Evolutionary conservation across 1,140 invertebrate genomes (phyloP).

Genomic region (Paracyclopina nana): DNA sequence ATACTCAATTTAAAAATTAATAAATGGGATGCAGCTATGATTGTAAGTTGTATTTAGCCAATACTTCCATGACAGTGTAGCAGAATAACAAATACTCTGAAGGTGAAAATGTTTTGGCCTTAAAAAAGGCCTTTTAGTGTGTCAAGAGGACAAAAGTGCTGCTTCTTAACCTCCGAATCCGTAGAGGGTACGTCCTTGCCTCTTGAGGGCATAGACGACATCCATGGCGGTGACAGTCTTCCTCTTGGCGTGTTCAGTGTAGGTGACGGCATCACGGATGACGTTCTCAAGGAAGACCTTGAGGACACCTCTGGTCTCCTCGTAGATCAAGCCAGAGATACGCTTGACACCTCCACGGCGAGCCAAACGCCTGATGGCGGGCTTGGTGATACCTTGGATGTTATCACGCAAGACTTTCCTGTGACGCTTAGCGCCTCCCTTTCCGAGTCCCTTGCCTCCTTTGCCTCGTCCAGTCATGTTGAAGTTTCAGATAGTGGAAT

Average conservation of each 20-base stretch:
- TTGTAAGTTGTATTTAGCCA: too few relatives aligned
- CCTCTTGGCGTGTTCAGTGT: conserved; percentile 56
- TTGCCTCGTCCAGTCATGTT: conserved; percentile 24
- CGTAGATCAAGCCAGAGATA: conserved; percentile 49
- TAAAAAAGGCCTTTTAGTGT: conserved; percentile 5
- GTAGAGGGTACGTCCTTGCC: conserved; percentile 47
- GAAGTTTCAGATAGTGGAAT: too few relatives aligned
- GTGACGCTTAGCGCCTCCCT: conserved; percentile 46
- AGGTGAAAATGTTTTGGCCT: too few relatives aligned
- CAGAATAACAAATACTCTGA: too few relatives aligned
- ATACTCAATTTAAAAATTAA: too few relatives aligned
- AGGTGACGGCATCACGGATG: conserved; percentile 60
- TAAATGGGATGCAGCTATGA: too few relatives aligned
- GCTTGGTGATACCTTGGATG: conserved; percentile 50
- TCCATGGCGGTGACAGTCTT: conserved; percentile 73
- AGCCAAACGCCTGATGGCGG: conserved; percentile 41
- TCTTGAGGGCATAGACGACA: conserved; percentile 61
- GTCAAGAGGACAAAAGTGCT: neutral
- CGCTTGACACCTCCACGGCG: conserved; percentile 52
- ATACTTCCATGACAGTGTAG: too few relatives aligned
- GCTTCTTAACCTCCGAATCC: conserved; percentile 36
- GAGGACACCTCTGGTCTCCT: conserved; percentile 44
- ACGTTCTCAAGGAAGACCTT: conserved; percentile 63
- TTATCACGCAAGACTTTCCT: conserved; percentile 42
- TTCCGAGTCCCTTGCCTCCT: conserved; percentile 43